Evolutionary conservation across 2,797 vertebrate species (phyloP).

Genomic region (Parauchenoglanis punctatus): DNA sequence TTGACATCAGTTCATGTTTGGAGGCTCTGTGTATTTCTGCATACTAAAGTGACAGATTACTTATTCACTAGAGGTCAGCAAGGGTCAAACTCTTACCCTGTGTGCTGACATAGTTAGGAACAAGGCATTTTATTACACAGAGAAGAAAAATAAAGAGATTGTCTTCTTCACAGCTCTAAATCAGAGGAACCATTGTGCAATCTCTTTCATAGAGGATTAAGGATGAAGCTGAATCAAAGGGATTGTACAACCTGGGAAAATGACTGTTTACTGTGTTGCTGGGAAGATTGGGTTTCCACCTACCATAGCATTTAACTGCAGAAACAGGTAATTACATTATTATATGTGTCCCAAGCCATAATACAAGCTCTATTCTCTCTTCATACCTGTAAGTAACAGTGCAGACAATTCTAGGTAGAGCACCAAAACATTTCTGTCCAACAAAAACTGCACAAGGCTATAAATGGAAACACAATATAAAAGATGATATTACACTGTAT

Average conservation of each 20-base stretch:
- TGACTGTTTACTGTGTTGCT: conserved; percentile 16
- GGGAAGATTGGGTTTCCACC: conserved; percentile 1
- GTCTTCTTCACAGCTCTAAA: neutral
- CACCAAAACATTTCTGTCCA: neutral
- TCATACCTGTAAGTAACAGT: neutral
- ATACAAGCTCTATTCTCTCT: neutral
- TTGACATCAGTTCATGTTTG: neutral
- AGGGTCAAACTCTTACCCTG: conserved; percentile 1
- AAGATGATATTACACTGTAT: neutral
- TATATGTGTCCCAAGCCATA: neutral
- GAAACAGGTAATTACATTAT: conserved; percentile 24
- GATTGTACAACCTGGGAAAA: conserved; percentile 11
- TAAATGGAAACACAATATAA: neutral
- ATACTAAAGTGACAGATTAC: neutral
- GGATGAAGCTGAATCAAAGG: neutral
- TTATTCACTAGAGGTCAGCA: neutral
- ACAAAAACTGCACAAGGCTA: neutral
- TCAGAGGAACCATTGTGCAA: neutral
- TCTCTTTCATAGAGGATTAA: neutral
- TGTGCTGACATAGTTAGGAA: conserved; percentile 4
- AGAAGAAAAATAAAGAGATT: conserved; percentile 1
- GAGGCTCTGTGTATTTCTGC: neutral
- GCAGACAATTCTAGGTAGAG: neutral
- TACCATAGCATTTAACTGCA: neutral
- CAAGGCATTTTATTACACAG: conserved; percentile 8